Evolutionary conservation across 2,888 invertebrate species (phyloP).

Genomic region (Glyphotaelius pellucidus): DNA sequence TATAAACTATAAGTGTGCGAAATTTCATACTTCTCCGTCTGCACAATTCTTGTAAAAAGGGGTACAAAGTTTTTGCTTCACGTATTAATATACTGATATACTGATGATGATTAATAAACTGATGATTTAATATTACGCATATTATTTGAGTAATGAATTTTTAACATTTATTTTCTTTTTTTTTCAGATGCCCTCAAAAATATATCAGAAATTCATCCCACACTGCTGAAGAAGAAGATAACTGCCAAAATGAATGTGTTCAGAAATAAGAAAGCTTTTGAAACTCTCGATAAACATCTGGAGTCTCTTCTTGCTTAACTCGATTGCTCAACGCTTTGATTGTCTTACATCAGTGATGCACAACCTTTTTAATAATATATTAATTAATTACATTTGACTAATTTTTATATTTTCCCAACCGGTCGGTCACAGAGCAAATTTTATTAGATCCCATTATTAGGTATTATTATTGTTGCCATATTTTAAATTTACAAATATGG

Average conservation of each 20-base stretch:
- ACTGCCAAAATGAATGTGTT: constrained; percentile 78
- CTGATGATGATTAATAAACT: no score
- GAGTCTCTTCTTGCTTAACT: constrained; percentile 42
- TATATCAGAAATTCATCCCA: constrained; percentile 77
- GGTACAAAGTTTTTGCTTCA: no score
- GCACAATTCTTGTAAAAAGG: no score
- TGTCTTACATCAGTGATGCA: background rate
- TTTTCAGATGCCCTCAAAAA: constrained; percentile 77
- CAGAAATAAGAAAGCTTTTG: constrained; percentile 77
- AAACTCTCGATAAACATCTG: constrained; percentile 67
- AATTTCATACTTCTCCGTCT: no score
- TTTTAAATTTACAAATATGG: no score
- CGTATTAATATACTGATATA: no score
- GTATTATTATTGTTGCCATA: no score
- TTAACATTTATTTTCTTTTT: constrained; percentile 14
- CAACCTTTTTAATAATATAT: background rate
- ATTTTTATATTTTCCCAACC: background rate
- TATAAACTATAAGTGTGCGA: no score
- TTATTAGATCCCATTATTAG: no score
- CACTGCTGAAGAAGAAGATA: constrained; percentile 78
- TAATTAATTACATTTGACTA: background rate
- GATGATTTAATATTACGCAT: no score
- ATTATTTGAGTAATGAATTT: background rate
- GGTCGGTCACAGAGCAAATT: no score
- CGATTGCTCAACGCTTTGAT: background rate